phyloP scores from a whole-genome alignment of 2,113 vertebrate genomes.

The Melanotaenia duboulayi region DNA sequence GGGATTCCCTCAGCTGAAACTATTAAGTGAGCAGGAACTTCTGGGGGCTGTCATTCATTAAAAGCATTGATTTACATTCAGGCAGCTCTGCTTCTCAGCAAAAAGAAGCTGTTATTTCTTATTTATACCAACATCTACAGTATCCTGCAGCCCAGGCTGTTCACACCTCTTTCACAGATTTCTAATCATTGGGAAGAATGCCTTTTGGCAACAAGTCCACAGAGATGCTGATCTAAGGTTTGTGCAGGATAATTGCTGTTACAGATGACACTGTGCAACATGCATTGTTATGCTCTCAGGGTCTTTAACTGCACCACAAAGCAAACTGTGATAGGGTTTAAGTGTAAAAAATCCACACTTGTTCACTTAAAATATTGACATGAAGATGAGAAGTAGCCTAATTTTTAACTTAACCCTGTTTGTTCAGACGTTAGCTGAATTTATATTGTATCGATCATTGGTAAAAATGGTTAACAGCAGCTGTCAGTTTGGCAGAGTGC shows the following conservation, averaged over 20 bases:
- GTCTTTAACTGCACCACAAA: constrained; percentile 27
- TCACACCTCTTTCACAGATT: constrained; percentile 30
- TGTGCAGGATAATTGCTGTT: constrained; percentile 30
- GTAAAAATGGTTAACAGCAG: constrained; percentile 45
- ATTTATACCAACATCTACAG: constrained; percentile 31
- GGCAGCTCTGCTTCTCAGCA: constrained; percentile 46
- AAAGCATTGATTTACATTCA: constrained; percentile 49
- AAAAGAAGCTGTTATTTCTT: constrained; percentile 38
- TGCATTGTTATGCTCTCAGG: constrained; percentile 31
- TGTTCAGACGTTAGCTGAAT: constrained; percentile 16
- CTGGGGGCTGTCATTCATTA: constrained; percentile 51
- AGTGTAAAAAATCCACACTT: constrained; percentile 2
- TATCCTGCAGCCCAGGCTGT: constrained; percentile 21
- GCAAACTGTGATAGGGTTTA: constrained; percentile 15
- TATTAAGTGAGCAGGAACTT: constrained; percentile 38
- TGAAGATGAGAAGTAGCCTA: not conserved
- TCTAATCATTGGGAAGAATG: constrained; percentile 38
- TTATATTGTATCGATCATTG: constrained; percentile 47
- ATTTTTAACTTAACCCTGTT: constrained; percentile 16
- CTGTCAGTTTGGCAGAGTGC: constrained; percentile 56
- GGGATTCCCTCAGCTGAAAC: constrained; percentile 49
- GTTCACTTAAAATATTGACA: constrained; percentile 27
- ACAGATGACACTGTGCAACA: constrained; percentile 10
- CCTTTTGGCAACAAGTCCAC: constrained; percentile 47
- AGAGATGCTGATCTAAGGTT: constrained; percentile 42